Base-by-base conservation (phyloP, 2,113 vertebrate species). In the Penelope pileata region DNA sequence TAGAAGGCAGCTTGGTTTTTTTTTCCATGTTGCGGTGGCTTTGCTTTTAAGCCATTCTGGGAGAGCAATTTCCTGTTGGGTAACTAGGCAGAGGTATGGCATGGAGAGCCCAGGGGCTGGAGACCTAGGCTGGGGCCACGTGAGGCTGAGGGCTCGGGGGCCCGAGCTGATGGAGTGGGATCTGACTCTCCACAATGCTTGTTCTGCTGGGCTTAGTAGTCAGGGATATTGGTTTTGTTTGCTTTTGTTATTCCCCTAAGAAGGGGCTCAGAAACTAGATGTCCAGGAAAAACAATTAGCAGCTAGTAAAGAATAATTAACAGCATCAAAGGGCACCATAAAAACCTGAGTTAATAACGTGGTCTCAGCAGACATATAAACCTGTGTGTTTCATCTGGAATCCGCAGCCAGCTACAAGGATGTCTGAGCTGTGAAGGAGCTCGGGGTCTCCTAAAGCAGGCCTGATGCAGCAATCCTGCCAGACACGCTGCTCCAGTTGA, bases 221-320 rank as follows among this genome's bases (percentile, higher is more conserved):
- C 16, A 56, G 45, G 29, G 26, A 7, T 27, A 14, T 83, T 73
- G 40, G 13, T 18, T 78, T 77, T 80, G 16, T 77, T 83, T 63
- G 16, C 1, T 22, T 78, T 38, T 30, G 18, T 68, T 85, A 82
- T 48, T 38, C 54, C 84, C 54, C 51, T 84, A 68, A 88, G 86
- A 92, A 67, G 66, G 59, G 43, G 70, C 36, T 58, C 2, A 10
- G 81, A 94, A 95, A 86, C 84, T 86, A 64, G 26, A 90, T 92
- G 73, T 82, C 83, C n/a, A 7, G 87, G 78, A 90, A 92, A 96
- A 97, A 96, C 94, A 95, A 91, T 96, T 96, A 97, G 91, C 94
- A 95, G 85, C 91, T 95, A 95, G 86, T 96, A 95, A 97, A 96
- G 91, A 91, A 92, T 96, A 97, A 96, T 97, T 95, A 96, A 95